Conservation (phyloP, 2,888 invertebrate species). For the Agapostemon virescens region DNA sequence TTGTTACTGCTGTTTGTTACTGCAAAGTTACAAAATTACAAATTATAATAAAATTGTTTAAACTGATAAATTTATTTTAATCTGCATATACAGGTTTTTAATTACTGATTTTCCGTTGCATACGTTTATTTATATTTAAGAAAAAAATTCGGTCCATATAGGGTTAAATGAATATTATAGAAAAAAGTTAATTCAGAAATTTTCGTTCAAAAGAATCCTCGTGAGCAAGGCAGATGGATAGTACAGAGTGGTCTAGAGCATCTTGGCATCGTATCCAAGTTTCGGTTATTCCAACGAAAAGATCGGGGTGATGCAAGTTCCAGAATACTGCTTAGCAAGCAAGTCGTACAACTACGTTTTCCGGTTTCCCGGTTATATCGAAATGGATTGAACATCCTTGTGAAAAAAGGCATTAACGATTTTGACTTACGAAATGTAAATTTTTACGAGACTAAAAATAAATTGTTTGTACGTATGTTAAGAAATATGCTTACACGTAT, state of each 20-base stretch:
- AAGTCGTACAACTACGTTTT: slow-evolving; percentile 72
- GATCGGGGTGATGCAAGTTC: slow-evolving; percentile 37
- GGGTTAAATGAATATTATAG: too few species aligned
- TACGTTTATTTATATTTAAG: too few species aligned
- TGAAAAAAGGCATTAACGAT: slow-evolving; percentile 14
- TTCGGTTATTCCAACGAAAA: slow-evolving; percentile 67
- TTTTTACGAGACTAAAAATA: too few species aligned
- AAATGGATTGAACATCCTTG: slow-evolving; percentile 70
- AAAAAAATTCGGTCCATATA: too few species aligned
- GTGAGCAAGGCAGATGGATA: neutral
- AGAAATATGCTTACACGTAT: too few species aligned
- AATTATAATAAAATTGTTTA: too few species aligned
- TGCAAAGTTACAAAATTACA: too few species aligned
- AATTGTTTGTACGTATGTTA: too few species aligned
- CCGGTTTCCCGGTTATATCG: slow-evolving; percentile 67
- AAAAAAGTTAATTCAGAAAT: neutral
- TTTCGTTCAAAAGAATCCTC: neutral
- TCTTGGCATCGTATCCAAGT: slow-evolving; percentile 75
- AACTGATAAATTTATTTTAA: too few species aligned
- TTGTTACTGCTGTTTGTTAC: too few species aligned
- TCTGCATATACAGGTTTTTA: too few species aligned
- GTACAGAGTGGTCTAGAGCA: neutral
- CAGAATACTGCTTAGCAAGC: slow-evolving; percentile 68
- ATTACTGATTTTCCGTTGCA: too few species aligned
- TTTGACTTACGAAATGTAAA: neutral